Evolutionary conservation across 2,888 invertebrate species (phyloP), one percentile per base, ranked within the genome.

Genomic region (Harmothoe impar): DNA sequence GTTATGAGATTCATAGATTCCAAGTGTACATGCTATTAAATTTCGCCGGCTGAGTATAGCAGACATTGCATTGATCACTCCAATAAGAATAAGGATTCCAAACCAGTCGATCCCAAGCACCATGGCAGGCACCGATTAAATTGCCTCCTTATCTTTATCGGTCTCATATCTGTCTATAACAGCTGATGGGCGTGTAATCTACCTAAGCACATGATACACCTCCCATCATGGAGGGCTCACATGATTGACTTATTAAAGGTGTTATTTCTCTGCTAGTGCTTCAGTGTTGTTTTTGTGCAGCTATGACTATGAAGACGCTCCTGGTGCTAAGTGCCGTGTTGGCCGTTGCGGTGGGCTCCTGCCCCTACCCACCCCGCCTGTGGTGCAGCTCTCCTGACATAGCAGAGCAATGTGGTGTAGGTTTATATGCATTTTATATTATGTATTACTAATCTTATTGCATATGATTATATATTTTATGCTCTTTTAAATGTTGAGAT

Each of bases 301-400:
- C 31, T 77, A 17, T 3, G 5, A 84, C 7, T 3, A 84, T 84
- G 84, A 33, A 43, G 35, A 29, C 29, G 10, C 51, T 84, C 20
- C n/a, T 84, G 84, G 35, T 84, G 0, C n/a, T 84, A 10, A 35
- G 84, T 25, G 84, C 43, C 25, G 23, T 84, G 15, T 20, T 84
- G 25, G 84, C 84, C 51, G 51, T 52, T 33, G 84, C 84, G 1
- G n/a, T 35, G 33, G 43, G 25, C 84, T 43, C 35, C 43, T 84
- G 84, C 20, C 84, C 84, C 43, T 84, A 33, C 84, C 84, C 84
- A 43, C 84, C 43, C 43, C 43, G 43, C 12, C 35, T 84, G 51
- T 84, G 84, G 84, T 84, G 84, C 84, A 84, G 84, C 51, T 84
- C 84, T 7, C 84, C 52, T n/a, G 52, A 43, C 15, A 43, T 84